Evolutionary conservation across 2,888 invertebrate species (phyloP), one percentile per base, ranked within the genome.

Genomic region (Caenorhabditis sinica): DNA sequence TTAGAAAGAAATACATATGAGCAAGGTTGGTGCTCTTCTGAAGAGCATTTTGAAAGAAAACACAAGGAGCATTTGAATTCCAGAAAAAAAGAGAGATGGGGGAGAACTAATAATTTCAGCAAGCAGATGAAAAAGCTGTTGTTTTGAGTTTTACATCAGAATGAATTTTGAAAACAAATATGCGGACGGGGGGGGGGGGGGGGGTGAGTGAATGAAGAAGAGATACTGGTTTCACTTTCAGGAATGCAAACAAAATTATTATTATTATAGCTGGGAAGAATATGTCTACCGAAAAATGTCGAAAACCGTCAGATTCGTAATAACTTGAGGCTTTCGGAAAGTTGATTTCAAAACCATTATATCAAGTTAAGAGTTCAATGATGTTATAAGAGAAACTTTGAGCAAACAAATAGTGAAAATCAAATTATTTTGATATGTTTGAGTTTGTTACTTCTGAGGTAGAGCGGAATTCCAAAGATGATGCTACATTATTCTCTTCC

Each of bases 121-220:
- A 68, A 63, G 79, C 45, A 33, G 65, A 69, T 40, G 68, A 33
- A 51, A 77, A 76, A 30, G 75, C 45, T 65, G 58, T 60, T 76
- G 68, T 76, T 76, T 76, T 76, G 75, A 23, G 75, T 75, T 56
- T 13, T 56, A 28, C 15, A 28, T 6, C 45, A 66, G 75, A 53
- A 66, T 58, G 76, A 76, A 76, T 76, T 76, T 76, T 33, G 60
- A 76, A 76, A 76, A 68, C 76, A 76, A 76, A 76, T 68, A 36
- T 33, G 45, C 49, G 28, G 28, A 28, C 68, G 60, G 15, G 45
- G 20, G 25, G 45, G 30, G 28, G 28, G 20, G 60, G 60, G 15
- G 45, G 20, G 25, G 49, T 60, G 56, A 30, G 49, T n/a, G 11
- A 20, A 20, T 4, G 20, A 49, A 20, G 49, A 49, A 20, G 49